Evolutionary conservation across 2,888 invertebrate species (phyloP).

Genomic region (Bugulina stolonifera): DNA sequence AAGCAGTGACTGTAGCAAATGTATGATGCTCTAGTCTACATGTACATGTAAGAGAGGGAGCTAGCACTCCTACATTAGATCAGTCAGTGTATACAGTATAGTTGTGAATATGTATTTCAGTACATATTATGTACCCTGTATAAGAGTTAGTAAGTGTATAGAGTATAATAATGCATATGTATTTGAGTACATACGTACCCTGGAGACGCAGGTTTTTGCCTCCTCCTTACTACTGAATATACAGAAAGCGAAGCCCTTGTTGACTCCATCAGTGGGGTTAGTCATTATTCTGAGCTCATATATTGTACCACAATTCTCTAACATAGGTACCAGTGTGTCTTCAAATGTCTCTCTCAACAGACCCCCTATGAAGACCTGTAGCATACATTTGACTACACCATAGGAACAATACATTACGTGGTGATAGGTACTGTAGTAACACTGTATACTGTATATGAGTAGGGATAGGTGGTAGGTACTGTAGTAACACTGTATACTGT

Average conservation of each 20-base stretch:
- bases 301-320: slow-evolving; percentile 8
- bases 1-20: too few relatives aligned
- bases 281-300: slow-evolving; percentile 22
- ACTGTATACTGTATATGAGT: not conserved
- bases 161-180: too few relatives aligned
- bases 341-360: slow-evolving; percentile 21
- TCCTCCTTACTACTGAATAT: slow-evolving; percentile 5
- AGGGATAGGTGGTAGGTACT: not conserved
- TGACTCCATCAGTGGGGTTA: slow-evolving; percentile 17
- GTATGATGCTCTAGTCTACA: too few relatives aligned
- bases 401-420: not conserved
- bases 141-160: too few relatives aligned
- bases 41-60: too few relatives aligned
- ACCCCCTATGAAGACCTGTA: slow-evolving; percentile 7
- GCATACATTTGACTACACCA: too few relatives aligned
- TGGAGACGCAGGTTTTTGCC: not conserved
- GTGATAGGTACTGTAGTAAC: not conserved
- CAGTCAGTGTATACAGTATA: too few relatives aligned
- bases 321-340: slow-evolving; percentile 13
- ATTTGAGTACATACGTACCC: slow-evolving; percentile 5
- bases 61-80: too few relatives aligned
- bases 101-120: too few relatives aligned
- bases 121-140: too few relatives aligned
- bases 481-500: not conserved
- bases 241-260: slow-evolving; percentile 27